phyloP scores from a whole-genome alignment of 2,113 vertebrate genomes.

The Stegostoma tigrinum region DNA sequence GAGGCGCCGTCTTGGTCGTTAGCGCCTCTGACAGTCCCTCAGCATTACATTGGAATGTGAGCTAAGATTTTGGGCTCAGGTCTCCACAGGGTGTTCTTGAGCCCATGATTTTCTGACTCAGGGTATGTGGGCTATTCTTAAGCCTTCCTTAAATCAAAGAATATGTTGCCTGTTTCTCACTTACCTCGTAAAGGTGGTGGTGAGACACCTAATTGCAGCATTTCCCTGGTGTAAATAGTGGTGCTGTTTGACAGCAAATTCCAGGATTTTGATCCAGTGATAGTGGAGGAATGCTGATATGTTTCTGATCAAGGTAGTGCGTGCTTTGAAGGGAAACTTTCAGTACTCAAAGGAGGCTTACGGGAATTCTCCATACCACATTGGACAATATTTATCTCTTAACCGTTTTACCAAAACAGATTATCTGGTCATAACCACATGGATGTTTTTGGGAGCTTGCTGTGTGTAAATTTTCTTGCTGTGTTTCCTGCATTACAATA shows the following conservation, averaged over 20 bases:
- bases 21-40: neutral
- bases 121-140: neutral
- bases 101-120: neutral
- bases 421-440: neutral
- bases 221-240: neutral
- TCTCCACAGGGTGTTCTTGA: neutral
- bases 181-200: neutral
- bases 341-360: neutral
- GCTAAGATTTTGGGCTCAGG: neutral
- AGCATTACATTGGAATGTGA: neutral
- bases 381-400: neutral
- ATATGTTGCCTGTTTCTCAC: neutral
- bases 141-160: neutral
- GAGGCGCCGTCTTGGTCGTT: neutral
- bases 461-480: neutral
- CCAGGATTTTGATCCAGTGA: neutral
- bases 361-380: neutral
- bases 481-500: neutral
- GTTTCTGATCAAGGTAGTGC: neutral
- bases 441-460: neutral
- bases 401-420: neutral
- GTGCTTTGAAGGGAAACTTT: neutral
- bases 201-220: neutral
- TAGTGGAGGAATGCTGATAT: neutral
- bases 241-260: neutral